Base-by-base conservation (phyloP, 1,140 invertebrate genomes). In the Lineus longissimus region DNA sequence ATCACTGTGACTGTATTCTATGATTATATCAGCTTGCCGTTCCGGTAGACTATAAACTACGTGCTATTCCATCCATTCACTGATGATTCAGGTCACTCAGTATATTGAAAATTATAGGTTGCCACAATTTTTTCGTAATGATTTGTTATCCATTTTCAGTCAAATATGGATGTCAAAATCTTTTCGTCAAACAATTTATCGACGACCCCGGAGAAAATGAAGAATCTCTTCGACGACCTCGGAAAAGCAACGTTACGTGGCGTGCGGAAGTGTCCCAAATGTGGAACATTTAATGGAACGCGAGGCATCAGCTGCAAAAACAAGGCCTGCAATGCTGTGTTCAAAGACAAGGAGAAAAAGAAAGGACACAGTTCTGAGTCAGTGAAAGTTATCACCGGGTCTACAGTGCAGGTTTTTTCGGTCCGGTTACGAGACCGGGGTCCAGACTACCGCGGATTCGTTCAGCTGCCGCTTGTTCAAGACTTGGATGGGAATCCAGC, bases 261-360 rank as follows among this genome's bases (percentile, higher is more conserved):
- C 65, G 86, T 91, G 0, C 82, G 87, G 67, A 90, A 88, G 73
- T 92, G 90, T 77, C 87, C 87, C 2, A 90, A 91, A 76, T 92
- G 90, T 84, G 88, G 89, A 0, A 89, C 87, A 2, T 88, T 86
- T 59, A 92, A 91, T 81, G 90, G 90, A 1, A 90, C 89, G 2
- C 78, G 89, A 70, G 88, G 89, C 29, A 79, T 87, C 15, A 86
- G 85, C 62, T 92, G 90, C 75, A 92, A 91, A 76, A 91, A 91
- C 73, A 89, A 89, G 78, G 78, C 85, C 9, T 92, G 90, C 77
- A 86, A 87, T 79, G 86, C 85, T 25, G 84, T 89, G 0, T 90
- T 91, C 65, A 89, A 88, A 75, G 85, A 87, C 65, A 84, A 85
- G n/a, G 86, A 88, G 64, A 86, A 86, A 68, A 84, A 85, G 41